phyloP scores from a whole-genome alignment of 2,888 invertebrate genomes.

The Nyleta sp. region DNA sequence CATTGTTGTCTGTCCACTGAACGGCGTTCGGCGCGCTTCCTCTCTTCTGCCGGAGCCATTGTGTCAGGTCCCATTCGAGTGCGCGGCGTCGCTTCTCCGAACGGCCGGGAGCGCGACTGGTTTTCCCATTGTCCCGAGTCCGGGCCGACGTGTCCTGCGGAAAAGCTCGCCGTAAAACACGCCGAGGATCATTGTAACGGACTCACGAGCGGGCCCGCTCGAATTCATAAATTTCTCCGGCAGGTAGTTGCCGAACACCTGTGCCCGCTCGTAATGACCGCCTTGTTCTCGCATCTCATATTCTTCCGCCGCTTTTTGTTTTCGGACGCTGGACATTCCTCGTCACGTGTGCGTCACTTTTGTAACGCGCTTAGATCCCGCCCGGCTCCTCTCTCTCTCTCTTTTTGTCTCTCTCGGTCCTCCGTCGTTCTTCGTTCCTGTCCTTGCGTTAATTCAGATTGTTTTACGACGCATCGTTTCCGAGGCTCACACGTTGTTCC shows the following conservation, averaged over 20 bases:
- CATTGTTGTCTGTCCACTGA: conserved; percentile 78
- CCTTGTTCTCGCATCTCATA: conserved; percentile 24
- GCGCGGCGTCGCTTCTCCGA: conserved; percentile 59
- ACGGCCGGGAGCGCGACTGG: conserved; percentile 50
- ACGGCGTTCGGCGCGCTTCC: too few relatives aligned
- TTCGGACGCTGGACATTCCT: conserved; percentile 19
- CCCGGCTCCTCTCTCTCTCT: not conserved
- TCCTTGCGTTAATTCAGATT: conserved; percentile 43
- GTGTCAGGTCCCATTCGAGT: conserved; percentile 64
- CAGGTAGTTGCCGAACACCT: conserved; percentile 63
- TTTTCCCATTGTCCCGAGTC: conserved; percentile 59
- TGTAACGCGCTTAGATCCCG: not conserved
- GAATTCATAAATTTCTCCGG: conserved; percentile 54
- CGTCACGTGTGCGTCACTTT: conserved; percentile 9
- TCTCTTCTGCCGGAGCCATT: too few relatives aligned
- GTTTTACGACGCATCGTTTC: conserved; percentile 37
- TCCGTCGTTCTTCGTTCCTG: too few relatives aligned
- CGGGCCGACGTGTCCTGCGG: conserved; percentile 30
- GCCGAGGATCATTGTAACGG: conserved; percentile 42
- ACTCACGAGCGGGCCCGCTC: conserved; percentile 29
- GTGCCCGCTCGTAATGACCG: conserved; percentile 51
- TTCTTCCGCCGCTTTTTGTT: conserved; percentile 16
- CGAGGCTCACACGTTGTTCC: conserved; percentile 29
- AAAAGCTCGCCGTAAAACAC: conserved; percentile 46
- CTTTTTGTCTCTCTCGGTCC: not conserved